phyloP scores from a whole-genome alignment of 2,113 vertebrate species.

The Oreotrochilus melanogaster region DNA sequence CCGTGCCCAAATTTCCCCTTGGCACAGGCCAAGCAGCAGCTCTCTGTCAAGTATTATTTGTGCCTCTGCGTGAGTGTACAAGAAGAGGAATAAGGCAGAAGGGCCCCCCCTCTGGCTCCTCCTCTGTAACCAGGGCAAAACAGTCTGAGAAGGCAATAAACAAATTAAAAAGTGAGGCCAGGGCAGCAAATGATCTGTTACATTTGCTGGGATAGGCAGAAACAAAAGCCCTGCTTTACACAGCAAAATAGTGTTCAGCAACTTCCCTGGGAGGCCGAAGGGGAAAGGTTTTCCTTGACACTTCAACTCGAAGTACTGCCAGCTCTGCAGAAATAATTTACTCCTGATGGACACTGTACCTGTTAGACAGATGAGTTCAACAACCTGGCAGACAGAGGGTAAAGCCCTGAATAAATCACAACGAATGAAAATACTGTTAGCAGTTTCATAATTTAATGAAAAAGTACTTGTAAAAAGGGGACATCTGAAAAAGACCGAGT shows the following conservation, averaged over 20 bases:
- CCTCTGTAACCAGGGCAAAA: background rate
- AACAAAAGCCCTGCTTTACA: background rate
- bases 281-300: slow-evolving; percentile 16
- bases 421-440: slow-evolving; percentile 73
- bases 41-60: too few relatives aligned
- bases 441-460: slow-evolving; percentile 89
- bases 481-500: slow-evolving; percentile 83
- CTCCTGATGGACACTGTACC: background rate
- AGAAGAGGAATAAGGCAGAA: background rate
- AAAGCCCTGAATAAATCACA: slow-evolving; percentile 73
- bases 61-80: fast-evolving
- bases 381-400: background rate
- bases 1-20: fast-evolving
- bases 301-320: background rate
- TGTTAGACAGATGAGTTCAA: background rate
- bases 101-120: background rate
- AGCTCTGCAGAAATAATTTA: slow-evolving; percentile 17
- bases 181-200: background rate
- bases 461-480: slow-evolving; percentile 86
- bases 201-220: slow-evolving; percentile 25
- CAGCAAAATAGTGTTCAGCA: background rate
- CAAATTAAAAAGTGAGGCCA: background rate
- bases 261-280: background rate
- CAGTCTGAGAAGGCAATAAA: background rate
- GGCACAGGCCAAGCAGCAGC: fast-evolving